A percentile compares a stretch with the other conserved stretches of the same genome.
These are phyloP conservation scores for Drosophila bocqueti DNA, from an alignment of 1,140 invertebrate genomes.

Conservation along the genomic window DNA sequence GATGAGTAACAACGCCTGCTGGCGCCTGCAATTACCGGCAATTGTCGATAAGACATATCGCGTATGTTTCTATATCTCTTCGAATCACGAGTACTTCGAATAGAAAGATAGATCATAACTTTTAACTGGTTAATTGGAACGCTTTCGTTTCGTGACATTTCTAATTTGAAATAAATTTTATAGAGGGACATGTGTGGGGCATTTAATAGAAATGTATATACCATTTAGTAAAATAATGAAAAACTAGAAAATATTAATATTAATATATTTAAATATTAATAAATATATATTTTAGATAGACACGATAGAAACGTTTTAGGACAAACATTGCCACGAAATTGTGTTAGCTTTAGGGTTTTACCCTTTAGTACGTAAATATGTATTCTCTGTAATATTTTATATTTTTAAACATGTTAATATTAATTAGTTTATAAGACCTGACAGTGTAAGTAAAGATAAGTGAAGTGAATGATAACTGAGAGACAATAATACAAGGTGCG, in stretches of 20 bases:
- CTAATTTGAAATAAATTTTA: neutral
- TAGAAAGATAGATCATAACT: neutral
- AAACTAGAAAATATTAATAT: no score
- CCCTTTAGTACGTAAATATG: neutral
- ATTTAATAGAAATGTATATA: no score
- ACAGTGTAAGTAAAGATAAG: no score
- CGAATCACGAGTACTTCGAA: slow-evolving; percentile 28
- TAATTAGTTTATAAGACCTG: neutral
- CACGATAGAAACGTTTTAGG: no score
- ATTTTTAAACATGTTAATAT: neutral
- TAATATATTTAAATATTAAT: no score
- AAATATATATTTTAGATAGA: no score
- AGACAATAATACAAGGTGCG: neutral
- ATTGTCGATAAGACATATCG: slow-evolving; percentile 20
- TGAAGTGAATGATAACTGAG: neutral
- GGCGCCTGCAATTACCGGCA: slow-evolving; percentile 38
- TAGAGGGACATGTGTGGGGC: neutral
- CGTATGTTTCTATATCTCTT: slow-evolving; percentile 4
- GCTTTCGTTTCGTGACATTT: slow-evolving; percentile 12
- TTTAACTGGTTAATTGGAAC: slow-evolving; percentile 4
- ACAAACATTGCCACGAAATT: no score
- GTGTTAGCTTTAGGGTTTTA: no score
- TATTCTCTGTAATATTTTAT: neutral
- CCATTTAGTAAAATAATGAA: neutral
- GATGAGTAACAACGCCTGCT: neutral